These are phyloP conservation scores for Diplosoma virens DNA, from an alignment of 23 tunicate genomes.

Conservation along the genomic window DNA sequence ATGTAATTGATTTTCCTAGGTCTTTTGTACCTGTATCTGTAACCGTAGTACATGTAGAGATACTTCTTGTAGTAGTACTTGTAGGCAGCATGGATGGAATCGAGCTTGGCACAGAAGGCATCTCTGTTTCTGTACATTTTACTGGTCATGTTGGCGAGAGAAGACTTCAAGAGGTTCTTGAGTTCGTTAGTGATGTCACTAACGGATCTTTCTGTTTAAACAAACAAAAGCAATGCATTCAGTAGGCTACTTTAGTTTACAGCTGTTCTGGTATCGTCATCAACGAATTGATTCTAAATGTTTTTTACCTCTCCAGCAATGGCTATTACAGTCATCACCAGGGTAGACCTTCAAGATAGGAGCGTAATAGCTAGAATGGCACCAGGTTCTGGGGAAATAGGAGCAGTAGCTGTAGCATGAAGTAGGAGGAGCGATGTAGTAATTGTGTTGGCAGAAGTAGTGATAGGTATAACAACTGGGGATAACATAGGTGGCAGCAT, in stretches of 20 bases:
- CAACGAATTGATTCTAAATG: too few species aligned
- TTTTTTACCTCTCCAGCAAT: too few species aligned
- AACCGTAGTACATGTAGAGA: neutral
- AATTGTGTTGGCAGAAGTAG: constrained; percentile 23
- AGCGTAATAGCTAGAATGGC: constrained; percentile 30
- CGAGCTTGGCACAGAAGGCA: neutral
- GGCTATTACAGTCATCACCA: too few species aligned
- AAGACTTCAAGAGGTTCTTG: neutral
- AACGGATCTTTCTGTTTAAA: constrained; percentile 9
- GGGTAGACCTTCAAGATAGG: constrained; percentile 46
- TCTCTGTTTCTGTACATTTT: constrained; percentile 6
- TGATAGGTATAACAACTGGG: constrained; percentile 6
- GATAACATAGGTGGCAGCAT: neutral
- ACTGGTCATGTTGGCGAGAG: neutral
- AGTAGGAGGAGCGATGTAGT: constrained; percentile 14
- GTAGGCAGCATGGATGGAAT: neutral
- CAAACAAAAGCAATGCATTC: too few species aligned
- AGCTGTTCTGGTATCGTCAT: too few species aligned
- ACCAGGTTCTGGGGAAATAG: constrained; percentile 42
- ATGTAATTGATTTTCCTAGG: too few species aligned
- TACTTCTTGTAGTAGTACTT: constrained; percentile 1
- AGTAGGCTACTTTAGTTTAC: too few species aligned
- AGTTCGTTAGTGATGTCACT: constrained; percentile 7
- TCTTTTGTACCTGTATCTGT: constrained; percentile 13
- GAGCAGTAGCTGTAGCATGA: constrained; percentile 33